phyloP scores from a whole-genome alignment of 2,797 vertebrate genomes.

The Gallirallus australis region DNA sequence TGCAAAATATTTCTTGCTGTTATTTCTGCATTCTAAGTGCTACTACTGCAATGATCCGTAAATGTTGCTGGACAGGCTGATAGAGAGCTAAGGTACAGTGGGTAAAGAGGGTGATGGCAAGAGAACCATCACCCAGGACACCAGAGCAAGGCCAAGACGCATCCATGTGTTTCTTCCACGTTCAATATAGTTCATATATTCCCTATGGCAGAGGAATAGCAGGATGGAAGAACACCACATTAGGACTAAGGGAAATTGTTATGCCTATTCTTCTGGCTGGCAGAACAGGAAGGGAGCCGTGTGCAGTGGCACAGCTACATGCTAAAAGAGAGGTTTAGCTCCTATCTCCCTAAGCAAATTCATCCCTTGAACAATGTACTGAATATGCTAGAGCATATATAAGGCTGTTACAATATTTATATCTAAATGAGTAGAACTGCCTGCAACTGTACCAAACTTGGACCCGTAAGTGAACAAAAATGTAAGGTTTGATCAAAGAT shows the following conservation, averaged over 20 bases:
- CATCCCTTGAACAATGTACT: background rate
- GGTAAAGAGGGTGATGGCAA: background rate
- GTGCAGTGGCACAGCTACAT: background rate
- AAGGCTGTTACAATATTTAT: constrained; percentile 1
- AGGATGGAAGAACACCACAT: background rate
- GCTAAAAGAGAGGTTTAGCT: background rate
- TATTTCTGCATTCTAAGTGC: background rate
- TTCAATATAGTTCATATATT: background rate
- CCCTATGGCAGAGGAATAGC: background rate
- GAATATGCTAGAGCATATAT: background rate
- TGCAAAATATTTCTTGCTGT: background rate
- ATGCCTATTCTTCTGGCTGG: background rate
- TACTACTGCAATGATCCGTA: background rate
- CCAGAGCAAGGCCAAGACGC: background rate
- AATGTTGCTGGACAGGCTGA: background rate
- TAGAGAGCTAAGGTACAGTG: background rate
- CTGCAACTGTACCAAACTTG: background rate
- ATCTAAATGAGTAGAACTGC: constrained; percentile 3
- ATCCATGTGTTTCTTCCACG: background rate
- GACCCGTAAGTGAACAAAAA: constrained; percentile 27
- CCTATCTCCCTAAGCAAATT: background rate
- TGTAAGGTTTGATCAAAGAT: background rate
- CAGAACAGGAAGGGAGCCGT: background rate
- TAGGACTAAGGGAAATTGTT: background rate
- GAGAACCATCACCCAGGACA: background rate